Evolutionary conservation across 2,113 vertebrate genomes (phyloP).

Genomic region (Seriola quinqueradiata): DNA sequence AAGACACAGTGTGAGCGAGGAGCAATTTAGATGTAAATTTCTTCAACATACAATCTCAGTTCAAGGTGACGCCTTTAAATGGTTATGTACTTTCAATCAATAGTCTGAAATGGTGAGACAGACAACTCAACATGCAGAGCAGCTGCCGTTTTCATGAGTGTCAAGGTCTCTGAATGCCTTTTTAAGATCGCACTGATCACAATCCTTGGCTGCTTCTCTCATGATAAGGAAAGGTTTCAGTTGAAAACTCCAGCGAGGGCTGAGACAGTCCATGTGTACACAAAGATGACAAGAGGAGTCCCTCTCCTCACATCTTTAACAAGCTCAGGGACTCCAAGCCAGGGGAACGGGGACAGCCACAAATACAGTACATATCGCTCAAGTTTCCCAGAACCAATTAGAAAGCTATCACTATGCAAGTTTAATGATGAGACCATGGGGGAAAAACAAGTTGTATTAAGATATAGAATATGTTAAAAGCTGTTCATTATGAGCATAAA

Average conservation of each 20-base stretch:
- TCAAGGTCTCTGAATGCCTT: slow-evolving; percentile 44
- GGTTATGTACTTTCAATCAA: slow-evolving; percentile 54
- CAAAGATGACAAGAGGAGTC: slow-evolving; percentile 33
- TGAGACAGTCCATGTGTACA: slow-evolving; percentile 46
- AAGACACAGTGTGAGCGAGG: slow-evolving; percentile 47
- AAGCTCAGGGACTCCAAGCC: slow-evolving; percentile 66
- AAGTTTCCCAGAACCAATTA: slow-evolving; percentile 77
- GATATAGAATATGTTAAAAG: slow-evolving; percentile 84
- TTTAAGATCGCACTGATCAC: slow-evolving; percentile 47
- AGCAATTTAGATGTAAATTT: slow-evolving; percentile 80
- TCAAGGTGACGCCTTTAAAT: slow-evolving; percentile 71
- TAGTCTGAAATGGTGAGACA: slow-evolving; percentile 30
- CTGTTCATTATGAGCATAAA: slow-evolving; percentile 81
- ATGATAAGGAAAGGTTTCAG: slow-evolving; percentile 20
- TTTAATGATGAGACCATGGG: slow-evolving; percentile 79
- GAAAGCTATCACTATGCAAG: slow-evolving; percentile 78
- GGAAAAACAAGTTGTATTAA: slow-evolving; percentile 77
- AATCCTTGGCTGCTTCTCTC: slow-evolving; percentile 11
- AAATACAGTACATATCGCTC: slow-evolving; percentile 39
- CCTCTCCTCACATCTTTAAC: slow-evolving; percentile 63
- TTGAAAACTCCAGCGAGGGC: slow-evolving; percentile 40
- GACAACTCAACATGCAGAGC: slow-evolving; percentile 49
- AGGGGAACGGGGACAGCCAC: slow-evolving; percentile 51
- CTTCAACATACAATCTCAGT: slow-evolving; percentile 48
- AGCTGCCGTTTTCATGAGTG: slow-evolving; percentile 14